Base-by-base conservation (phyloP, 2,888 invertebrate genomes). In the Agrochola circellaris region DNA sequence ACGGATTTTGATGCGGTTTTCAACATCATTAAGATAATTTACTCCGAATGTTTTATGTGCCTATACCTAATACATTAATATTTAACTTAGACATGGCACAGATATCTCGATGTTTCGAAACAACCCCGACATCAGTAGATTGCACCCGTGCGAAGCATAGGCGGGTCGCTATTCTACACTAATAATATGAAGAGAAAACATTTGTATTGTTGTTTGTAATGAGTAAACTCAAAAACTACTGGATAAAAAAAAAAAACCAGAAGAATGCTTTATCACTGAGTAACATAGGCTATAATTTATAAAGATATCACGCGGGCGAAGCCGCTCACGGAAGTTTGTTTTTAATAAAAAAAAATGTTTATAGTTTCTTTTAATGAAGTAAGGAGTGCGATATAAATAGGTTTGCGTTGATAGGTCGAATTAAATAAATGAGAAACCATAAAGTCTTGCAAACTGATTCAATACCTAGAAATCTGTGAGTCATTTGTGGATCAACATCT, bases 381-480 rank as follows among this genome's bases (percentile, higher is more conserved):
- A 48, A 38, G 9, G 4, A 30, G 38, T 20, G 5, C 7, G 45
- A 38, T 48, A 4, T 20, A 15, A 45, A 23, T 9, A 20, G 13
- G 2, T 65, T 58, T 17, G 1, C 38, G 51, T 66, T 30, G 2
- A 48, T 9, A 73, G 17, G 17, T 45, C 30, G 34, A 38, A 45
- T n/a, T 45, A 8, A 60, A n/a, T 34, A 66, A 65, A 66, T 42
- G 4, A 26, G n/a, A 68, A 0, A 38, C 26, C 3, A n/a, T 38
- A 11, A 20, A 45, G 34, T 48, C 56, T 26, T 17, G 8, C 7
- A 2, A 54, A 34, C 23, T 20, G 30, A 56, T n/a, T 54, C 68
- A 60, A 34, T 77, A 45, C 34, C 34, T 61, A 68, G 77, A 79
- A 79, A 79, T 56, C 45, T 11, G 26, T 77, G 62, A 79, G 20